phyloP scores from a whole-genome alignment of 2,113 vertebrate genomes.

The Ploceus nigricollis region DNA sequence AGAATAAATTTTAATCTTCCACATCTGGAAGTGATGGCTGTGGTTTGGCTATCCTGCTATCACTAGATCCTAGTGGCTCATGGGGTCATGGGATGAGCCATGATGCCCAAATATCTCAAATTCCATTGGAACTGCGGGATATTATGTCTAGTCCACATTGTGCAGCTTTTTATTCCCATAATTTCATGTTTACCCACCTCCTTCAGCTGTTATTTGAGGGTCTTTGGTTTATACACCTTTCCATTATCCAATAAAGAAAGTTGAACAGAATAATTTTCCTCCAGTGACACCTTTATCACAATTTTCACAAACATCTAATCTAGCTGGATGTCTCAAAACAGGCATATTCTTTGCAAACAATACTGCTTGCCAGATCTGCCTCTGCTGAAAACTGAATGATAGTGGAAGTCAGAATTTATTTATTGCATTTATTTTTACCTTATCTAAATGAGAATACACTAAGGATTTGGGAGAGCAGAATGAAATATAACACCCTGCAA shows the following conservation, averaged over 20 bases:
- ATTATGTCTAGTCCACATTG: not conserved
- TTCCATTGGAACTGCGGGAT: not conserved
- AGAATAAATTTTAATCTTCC: not conserved
- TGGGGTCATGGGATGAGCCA: not conserved
- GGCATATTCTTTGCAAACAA: not conserved
- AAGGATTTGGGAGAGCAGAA: not conserved
- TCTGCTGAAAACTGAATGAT: conserved; percentile 54
- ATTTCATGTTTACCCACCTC: not conserved
- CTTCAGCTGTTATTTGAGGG: not conserved
- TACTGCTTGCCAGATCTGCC: conserved; percentile 10
- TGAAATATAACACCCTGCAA: not conserved
- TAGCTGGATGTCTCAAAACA: conserved; percentile 25
- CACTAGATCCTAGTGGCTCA: not conserved
- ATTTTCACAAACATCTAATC: not conserved
- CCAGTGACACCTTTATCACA: not conserved
- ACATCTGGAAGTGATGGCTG: not conserved
- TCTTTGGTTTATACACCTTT: not conserved
- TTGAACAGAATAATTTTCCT: not conserved
- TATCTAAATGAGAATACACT: not conserved
- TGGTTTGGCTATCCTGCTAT: not conserved
- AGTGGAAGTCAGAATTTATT: not conserved
- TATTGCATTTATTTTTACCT: not conserved
- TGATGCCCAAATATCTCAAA: not conserved
- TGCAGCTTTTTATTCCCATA: not conserved
- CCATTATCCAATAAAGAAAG: not conserved